Evolutionary conservation across 2,797 vertebrate genomes (phyloP), one percentile per base, ranked within the genome.

Genomic region (Halcyon smyrnensis): DNA sequence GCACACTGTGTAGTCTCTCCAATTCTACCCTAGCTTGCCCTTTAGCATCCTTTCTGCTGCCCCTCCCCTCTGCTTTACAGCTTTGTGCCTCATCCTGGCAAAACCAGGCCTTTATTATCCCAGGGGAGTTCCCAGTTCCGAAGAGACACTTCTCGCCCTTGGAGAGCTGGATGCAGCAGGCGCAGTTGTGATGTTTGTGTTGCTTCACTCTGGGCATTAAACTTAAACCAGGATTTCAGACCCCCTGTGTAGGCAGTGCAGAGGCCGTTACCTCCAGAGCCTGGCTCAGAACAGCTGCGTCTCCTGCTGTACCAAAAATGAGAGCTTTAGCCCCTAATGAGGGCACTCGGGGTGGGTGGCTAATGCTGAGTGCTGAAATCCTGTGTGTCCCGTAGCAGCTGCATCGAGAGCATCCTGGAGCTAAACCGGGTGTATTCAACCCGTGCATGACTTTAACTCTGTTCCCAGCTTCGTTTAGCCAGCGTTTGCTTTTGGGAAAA

Each of bases 141-240:
- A 5, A 64, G 41, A 54, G 54, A 37, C 4, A 1, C 18, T 64
- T 46, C 57, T 41, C 25, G 0, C 50, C 17, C 0, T 4, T 12
- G 18, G 0, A 9, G 80, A 57, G 21, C 84, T 60, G 69, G 69
- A 15, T 30, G 65, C 34, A 43, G 71, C 48, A 7, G 59, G 34
- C 80, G 45, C 81, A 28, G 6, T 4, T n/a, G 76, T 36, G 48
- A 15, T 13, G n/a, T 51, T 51, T 53, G 30, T 17, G 1, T n/a
- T 10, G 19, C 74, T 60, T 53, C 46, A 1, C 12, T 51, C 36
- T 1, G 8, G 57, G 25, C 51, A 21, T 74, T 51, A 21, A 65
- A 51, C 15, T 62, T 25, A 8, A 51, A 12, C 9, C 46, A 9
- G 50, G 71, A 19, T 57, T 87, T 95, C 20, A 15, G 73, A 15